These are phyloP conservation scores for Pygocentrus nattereri DNA, from an alignment of 2,797 vertebrate species.

Conservation along the genomic window DNA sequence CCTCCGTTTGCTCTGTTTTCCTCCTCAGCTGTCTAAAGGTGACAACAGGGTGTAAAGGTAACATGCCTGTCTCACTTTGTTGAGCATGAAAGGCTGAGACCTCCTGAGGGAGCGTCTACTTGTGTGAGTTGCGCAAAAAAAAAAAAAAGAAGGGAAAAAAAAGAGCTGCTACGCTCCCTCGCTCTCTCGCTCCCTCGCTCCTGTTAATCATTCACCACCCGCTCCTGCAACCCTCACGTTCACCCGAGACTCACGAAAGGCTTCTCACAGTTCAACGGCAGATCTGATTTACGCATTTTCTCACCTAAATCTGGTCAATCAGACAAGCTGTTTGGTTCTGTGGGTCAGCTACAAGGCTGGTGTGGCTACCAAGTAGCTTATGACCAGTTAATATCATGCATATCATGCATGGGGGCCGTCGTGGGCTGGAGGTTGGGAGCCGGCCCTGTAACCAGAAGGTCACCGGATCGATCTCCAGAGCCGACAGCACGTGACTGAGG, in stretches of 20 bases:
- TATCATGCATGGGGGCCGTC: too few species aligned
- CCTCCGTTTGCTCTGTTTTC: slow-evolving; percentile 53
- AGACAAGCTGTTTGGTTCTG: too few species aligned
- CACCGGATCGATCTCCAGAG: too few species aligned
- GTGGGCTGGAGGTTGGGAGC: too few species aligned
- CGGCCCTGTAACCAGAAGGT: too few species aligned
- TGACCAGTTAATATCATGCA: too few species aligned
- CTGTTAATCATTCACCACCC: slow-evolving; percentile 65
- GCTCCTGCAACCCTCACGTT: slow-evolving; percentile 35
- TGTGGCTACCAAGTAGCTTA: too few species aligned
- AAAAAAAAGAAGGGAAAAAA: background rate
- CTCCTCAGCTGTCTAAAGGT: slow-evolving; percentile 62
- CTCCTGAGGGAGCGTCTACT: slow-evolving; percentile 55
- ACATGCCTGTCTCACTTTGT: slow-evolving; percentile 66
- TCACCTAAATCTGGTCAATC: background rate
- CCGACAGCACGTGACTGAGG: too few species aligned
- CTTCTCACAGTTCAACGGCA: background rate
- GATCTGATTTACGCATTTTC: too few species aligned
- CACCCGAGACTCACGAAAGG: background rate
- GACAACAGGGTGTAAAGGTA: slow-evolving; percentile 58
- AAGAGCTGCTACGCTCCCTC: background rate
- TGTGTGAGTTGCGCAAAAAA: slow-evolving; percentile 26
- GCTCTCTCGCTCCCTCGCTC: slow-evolving; percentile 21
- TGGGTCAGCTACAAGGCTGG: too few species aligned
- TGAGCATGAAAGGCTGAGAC: slow-evolving; percentile 63